phyloP scores from a whole-genome alignment of 2,113 vertebrate genomes.

The Mus spicilegus region DNA sequence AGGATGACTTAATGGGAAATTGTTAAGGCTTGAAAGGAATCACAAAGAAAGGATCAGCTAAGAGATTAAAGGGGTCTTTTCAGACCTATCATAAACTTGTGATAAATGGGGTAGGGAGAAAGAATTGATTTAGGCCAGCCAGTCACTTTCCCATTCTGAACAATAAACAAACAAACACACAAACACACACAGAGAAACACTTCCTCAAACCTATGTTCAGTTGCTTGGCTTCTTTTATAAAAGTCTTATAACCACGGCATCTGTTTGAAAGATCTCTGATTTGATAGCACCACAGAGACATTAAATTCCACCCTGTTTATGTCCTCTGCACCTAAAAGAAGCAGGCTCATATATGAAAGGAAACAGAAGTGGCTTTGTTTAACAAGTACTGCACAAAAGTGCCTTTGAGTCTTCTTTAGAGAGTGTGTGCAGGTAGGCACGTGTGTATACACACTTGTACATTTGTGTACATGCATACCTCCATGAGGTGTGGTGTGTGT shows the following conservation, averaged over 20 bases:
- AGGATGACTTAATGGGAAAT: constrained; percentile 80
- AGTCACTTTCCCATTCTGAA: neutral
- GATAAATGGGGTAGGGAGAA: neutral
- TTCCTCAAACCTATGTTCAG: too few species aligned
- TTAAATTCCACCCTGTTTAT: neutral
- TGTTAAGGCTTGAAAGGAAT: constrained; percentile 73
- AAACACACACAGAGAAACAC: neutral
- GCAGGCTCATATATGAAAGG: neutral
- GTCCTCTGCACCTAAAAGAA: neutral
- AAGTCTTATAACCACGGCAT: neutral
- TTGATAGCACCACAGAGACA: neutral
- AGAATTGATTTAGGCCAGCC: constrained; percentile 28
- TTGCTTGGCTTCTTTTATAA: neutral
- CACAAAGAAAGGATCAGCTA: constrained; percentile 68
- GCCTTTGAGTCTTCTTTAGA: neutral
- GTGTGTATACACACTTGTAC: neutral
- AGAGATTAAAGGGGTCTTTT: constrained; percentile 62
- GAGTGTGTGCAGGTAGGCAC: neutral
- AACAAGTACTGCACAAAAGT: neutral
- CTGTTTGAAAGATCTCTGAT: constrained; percentile 28
- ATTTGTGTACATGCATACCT: neutral
- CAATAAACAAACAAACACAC: neutral
- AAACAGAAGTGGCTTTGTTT: constrained; percentile 5
- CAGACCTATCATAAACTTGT: constrained; percentile 42
- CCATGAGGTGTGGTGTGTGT: neutral